Conservation (phyloP, 2,888 invertebrate species). For the Ichneumoninae sp. region DNA sequence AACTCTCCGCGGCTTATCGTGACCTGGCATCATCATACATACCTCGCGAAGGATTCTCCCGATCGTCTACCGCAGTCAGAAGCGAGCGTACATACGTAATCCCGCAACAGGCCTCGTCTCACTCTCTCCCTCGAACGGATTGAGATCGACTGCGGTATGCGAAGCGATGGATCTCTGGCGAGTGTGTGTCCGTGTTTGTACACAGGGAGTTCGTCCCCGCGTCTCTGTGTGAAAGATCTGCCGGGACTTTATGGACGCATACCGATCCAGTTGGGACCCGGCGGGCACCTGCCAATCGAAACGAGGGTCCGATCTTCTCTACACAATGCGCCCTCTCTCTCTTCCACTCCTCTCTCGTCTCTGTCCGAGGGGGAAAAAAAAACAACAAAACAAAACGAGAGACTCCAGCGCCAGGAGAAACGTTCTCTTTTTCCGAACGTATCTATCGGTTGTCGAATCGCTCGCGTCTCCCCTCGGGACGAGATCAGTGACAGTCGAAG, state of each 20-base stretch:
- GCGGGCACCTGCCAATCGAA: conserved; percentile 65
- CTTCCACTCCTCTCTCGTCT: conserved; percentile 34
- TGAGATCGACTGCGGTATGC: conserved; percentile 57
- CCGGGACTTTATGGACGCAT: conserved; percentile 54
- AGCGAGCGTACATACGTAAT: conserved; percentile 45
- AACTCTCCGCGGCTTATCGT: conserved; percentile 54
- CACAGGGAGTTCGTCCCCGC: neutral
- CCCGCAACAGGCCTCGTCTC: conserved; percentile 35
- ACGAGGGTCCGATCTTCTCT: conserved; percentile 60
- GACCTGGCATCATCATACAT: conserved; percentile 53
- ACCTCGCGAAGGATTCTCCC: conserved; percentile 29
- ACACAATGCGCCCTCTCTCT: conserved; percentile 42
- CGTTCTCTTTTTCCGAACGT: conserved; percentile 44
- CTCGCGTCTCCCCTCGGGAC: conserved; percentile 18
- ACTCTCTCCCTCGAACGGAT: conserved; percentile 33
- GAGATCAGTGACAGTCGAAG: conserved; percentile 23
- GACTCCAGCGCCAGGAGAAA: conserved; percentile 8
- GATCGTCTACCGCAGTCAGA: conserved; percentile 30
- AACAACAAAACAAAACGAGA: neutral
- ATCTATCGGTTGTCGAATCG: conserved; percentile 57
- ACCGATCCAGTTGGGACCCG: conserved; percentile 56
- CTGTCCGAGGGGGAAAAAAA: conserved; percentile 14
- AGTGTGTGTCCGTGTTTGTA: neutral
- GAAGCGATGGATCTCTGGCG: conserved; percentile 44
- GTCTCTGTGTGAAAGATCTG: conserved; percentile 47